Evolutionary conservation across 2,797 vertebrate species (phyloP).

Genomic region (Vireo griseus): DNA sequence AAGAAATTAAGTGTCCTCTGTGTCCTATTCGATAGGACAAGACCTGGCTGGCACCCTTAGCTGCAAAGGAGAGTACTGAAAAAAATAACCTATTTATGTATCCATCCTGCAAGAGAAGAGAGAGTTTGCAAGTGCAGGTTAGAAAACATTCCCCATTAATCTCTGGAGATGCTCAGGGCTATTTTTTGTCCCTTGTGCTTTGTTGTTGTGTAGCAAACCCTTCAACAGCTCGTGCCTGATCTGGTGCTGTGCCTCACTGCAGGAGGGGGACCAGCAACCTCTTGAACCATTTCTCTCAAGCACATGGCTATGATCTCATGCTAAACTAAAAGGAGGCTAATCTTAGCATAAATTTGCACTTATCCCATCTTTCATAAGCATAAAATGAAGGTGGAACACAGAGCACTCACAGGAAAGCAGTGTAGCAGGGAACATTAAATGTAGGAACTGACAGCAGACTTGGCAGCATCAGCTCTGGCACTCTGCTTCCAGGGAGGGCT

Average conservation of each 20-base stretch:
- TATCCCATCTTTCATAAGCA: constrained; percentile 62
- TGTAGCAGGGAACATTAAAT: constrained; percentile 25
- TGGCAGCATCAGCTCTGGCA: neutral
- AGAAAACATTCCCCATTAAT: neutral
- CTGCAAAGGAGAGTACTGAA: neutral
- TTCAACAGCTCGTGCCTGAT: neutral
- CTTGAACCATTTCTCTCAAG: constrained; percentile 24
- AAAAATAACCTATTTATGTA: neutral
- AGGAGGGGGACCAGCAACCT: constrained; percentile 4
- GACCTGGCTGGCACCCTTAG: neutral
- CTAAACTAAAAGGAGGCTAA: constrained; percentile 59
- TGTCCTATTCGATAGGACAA: neutral
- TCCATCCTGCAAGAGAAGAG: neutral
- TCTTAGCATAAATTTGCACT: constrained; percentile 68
- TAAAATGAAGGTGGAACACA: constrained; percentile 46
- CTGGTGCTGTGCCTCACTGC: neutral
- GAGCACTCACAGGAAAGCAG: neutral
- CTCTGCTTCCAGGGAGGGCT: neutral
- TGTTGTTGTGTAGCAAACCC: neutral
- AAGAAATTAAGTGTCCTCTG: neutral
- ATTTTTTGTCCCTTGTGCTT: neutral
- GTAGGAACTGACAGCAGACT: constrained; percentile 42
- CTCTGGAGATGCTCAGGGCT: neutral
- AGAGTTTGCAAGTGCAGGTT: neutral
- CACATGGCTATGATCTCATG: constrained; percentile 49